Evolutionary conservation across 2,888 invertebrate species (phyloP).

Genomic region (Dolichomitus sp.): DNA sequence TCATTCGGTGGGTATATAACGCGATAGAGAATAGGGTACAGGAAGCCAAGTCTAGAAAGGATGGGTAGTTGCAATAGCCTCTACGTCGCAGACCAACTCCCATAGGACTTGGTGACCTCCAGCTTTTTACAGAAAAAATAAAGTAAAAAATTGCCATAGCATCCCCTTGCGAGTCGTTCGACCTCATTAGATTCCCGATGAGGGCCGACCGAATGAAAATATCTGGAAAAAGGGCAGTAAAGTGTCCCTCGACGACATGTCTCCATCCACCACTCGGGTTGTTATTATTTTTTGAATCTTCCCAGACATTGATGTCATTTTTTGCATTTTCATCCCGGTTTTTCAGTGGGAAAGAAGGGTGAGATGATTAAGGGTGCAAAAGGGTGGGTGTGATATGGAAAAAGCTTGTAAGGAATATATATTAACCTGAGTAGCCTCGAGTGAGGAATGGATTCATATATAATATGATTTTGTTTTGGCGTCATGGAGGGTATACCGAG

Average conservation of each 20-base stretch:
- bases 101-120: constrained; percentile 58
- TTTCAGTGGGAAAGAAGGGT: constrained; percentile 38
- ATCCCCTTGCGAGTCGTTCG: constrained; percentile 69
- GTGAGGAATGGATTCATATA: constrained; percentile 54
- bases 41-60: constrained; percentile 41
- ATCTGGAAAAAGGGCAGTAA: constrained; percentile 55
- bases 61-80: constrained; percentile 44
- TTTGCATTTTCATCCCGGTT: constrained; percentile 44
- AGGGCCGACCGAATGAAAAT: constrained; percentile 63
- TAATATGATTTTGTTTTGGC: constrained; percentile 42
- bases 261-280: neutral
- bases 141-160: constrained; percentile 63
- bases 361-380: constrained; percentile 26
- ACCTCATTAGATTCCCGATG: constrained; percentile 71
- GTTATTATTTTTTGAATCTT: constrained; percentile 35
- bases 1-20: constrained; percentile 63
- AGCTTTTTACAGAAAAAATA: constrained; percentile 55
- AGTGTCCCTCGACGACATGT: constrained; percentile 39
- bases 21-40: constrained; percentile 37
- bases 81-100: constrained; percentile 39
- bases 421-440: constrained; percentile 33
- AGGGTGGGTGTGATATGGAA: constrained; percentile 50
- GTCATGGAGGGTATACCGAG: neutral
- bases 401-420: constrained; percentile 43
- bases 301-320: constrained; percentile 32